Base-by-base conservation (phyloP, 2,797 vertebrate species). In the Leptatherina wallacei region DNA sequence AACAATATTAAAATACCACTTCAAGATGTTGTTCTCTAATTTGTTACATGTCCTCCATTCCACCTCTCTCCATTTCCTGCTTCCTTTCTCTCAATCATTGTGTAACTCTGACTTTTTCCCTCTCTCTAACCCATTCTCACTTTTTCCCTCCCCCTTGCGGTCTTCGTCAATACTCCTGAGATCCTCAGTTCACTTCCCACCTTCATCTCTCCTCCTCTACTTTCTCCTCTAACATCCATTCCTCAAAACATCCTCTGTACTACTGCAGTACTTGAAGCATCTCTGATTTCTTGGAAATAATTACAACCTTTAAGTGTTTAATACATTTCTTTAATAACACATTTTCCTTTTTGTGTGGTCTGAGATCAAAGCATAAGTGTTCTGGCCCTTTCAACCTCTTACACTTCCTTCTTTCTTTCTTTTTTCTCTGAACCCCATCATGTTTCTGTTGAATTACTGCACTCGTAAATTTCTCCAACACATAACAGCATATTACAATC, bases 1-100 rank as follows among this genome's bases (percentile, higher is more conserved):
- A 85, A 83, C 66, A 73, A 74, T 82, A 83, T 86, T 72, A 64
- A 88, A 86, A 81, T 76, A 65, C 61, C 80, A 75, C 85, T 81
- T 47, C 62, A 70, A 76, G 77, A 69, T 0, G 62, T 71, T 73
- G 32, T 54, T 75, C 60, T 61, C 20, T 82, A 75, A 78, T 88
- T 76, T 80, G 71, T 76, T 63, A 52, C 24, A 24, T 12, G 24
- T n/a, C 49, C 49, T 4, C 22, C 32, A 20, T 47, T 6, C 61
- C 63, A 55, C 22, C 13, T 52, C 22, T 61, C 24, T 52, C 57
- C 30, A 42, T 62, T 52, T 36, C 30, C 60, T 29, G n/a, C 49
- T 35, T 57, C 57, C 38, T 51, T 33, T 57, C 52, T 70, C 40
- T 87, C 59, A 75, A 16, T 84, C 61, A 56, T 57, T 62, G 61